Conservation (phyloP, 2,888 invertebrate genomes). For the Phania funesta region DNA sequence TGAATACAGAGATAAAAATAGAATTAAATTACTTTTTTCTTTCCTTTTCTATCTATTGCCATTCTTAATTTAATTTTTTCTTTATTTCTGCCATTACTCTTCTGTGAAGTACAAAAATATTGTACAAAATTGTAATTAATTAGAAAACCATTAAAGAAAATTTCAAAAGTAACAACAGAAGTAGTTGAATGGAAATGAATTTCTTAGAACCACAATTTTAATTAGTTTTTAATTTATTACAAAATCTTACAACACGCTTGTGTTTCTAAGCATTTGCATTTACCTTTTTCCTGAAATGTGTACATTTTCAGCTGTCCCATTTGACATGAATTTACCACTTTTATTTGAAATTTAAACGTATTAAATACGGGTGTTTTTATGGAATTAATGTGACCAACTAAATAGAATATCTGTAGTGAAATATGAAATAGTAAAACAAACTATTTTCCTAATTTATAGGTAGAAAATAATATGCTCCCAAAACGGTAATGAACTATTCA, state of each 20-base stretch:
- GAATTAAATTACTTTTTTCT: slow-evolving; percentile 18
- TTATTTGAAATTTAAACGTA: not conserved
- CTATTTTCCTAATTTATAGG: no score
- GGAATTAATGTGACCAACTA: slow-evolving; percentile 18
- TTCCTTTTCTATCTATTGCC: not conserved
- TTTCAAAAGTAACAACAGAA: not conserved
- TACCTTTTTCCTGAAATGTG: slow-evolving; percentile 6
- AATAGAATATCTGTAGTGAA: not conserved
- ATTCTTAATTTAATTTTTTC: not conserved
- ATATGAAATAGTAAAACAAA: no score
- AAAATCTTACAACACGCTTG: slow-evolving; percentile 26
- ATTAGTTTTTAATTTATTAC: slow-evolving; percentile 67
- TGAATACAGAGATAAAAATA: slow-evolving; percentile 50
- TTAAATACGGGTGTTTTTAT: not conserved
- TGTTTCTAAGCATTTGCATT: slow-evolving; percentile 36
- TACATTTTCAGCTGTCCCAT: slow-evolving; percentile 10
- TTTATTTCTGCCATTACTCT: not conserved
- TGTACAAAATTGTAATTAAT: slow-evolving; percentile 53
- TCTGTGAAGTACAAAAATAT: not conserved
- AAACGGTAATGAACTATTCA: no score
- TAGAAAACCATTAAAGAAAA: slow-evolving; percentile 52
- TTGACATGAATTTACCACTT: slow-evolving; percentile 11
- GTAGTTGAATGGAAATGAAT: slow-evolving; percentile 22
- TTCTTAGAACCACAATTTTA: slow-evolving; percentile 56
- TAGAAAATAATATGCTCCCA: no score